phyloP scores from a whole-genome alignment of 2,797 vertebrate species.

The Percopsis omiscomaycus region DNA sequence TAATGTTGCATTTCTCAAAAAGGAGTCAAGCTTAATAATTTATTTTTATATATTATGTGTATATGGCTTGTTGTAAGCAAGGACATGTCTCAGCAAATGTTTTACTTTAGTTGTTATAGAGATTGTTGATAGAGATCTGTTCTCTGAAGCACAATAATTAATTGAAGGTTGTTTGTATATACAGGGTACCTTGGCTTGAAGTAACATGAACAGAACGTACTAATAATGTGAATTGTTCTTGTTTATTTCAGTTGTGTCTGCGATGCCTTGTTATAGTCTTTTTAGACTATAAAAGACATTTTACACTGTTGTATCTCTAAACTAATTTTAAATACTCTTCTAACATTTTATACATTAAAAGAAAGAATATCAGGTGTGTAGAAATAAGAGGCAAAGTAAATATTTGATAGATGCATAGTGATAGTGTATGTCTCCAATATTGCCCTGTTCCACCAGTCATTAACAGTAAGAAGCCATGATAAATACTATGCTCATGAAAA shows the following conservation, averaged over 20 bases:
- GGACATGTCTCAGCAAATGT: slow-evolving; percentile 26
- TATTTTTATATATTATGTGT: slow-evolving; percentile 71
- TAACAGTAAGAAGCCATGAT: background rate
- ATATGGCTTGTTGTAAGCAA: slow-evolving; percentile 44
- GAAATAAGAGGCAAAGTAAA: slow-evolving; percentile 26
- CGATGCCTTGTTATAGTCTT: slow-evolving; percentile 61
- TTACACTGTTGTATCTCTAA: slow-evolving; percentile 56
- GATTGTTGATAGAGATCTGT: slow-evolving; percentile 23
- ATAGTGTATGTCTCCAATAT: slow-evolving; percentile 12
- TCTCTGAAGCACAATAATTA: slow-evolving; percentile 18
- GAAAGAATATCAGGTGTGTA: background rate
- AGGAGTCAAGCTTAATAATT: slow-evolving; percentile 35
- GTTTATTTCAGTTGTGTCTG: slow-evolving; percentile 41
- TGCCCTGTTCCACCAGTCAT: background rate
- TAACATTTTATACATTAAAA: slow-evolving; percentile 62
- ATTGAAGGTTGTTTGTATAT: slow-evolving; percentile 41
- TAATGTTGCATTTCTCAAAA: background rate
- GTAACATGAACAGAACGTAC: slow-evolving; percentile 26
- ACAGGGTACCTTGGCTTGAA: slow-evolving; percentile 44
- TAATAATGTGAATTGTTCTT: slow-evolving; percentile 49
- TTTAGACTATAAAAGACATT: slow-evolving; percentile 26
- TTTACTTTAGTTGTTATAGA: slow-evolving; percentile 28
- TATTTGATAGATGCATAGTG: slow-evolving; percentile 29
- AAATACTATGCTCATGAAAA: no score
- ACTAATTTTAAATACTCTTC: slow-evolving; percentile 50